A percentile compares a stretch with the other conserved stretches of the same genome.
Conservation (phyloP, 2,113 vertebrate genomes). For the Empidonax alnorum region DNA sequence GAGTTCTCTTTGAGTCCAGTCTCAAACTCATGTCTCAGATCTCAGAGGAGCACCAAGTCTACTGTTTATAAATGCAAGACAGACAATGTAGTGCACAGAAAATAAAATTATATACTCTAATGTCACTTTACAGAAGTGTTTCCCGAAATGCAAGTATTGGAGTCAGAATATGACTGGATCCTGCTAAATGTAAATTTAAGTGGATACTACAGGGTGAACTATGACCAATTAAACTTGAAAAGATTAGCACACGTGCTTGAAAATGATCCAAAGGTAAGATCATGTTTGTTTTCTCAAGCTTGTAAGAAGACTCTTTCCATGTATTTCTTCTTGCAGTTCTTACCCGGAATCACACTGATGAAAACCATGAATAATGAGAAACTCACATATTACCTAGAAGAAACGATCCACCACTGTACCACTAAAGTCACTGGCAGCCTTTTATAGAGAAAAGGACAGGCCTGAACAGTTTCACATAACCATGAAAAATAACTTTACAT, state of each 20-base stretch:
- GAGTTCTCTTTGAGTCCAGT: not conserved
- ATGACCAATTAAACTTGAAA: slow-evolving; percentile 75
- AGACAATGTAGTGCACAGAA: not conserved
- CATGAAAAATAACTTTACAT: not conserved
- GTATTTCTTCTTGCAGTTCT: not conserved
- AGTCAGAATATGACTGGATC: slow-evolving; percentile 77
- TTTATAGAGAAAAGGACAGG: not conserved
- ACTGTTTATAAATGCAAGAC: not conserved
- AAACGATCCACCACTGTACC: not conserved
- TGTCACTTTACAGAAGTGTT: slow-evolving; percentile 70
- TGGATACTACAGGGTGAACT: slow-evolving; percentile 81
- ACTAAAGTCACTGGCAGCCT: not conserved
- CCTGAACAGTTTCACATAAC: not conserved
- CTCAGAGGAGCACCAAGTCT: not conserved
- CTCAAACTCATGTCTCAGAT: not conserved
- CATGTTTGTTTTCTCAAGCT: not conserved
- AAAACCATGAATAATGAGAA: not conserved
- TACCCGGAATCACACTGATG: not conserved
- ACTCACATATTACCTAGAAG: not conserved
- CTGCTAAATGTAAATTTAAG: slow-evolving; percentile 79
- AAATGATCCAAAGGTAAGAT: slow-evolving; percentile 77
- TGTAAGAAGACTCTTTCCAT: not conserved
- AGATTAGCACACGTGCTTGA: slow-evolving; percentile 72
- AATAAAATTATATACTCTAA: not conserved
- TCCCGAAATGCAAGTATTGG: slow-evolving; percentile 75